Evolutionary conservation across 2,888 invertebrate species (phyloP).

Genomic region (Lasioglossum morio): DNA sequence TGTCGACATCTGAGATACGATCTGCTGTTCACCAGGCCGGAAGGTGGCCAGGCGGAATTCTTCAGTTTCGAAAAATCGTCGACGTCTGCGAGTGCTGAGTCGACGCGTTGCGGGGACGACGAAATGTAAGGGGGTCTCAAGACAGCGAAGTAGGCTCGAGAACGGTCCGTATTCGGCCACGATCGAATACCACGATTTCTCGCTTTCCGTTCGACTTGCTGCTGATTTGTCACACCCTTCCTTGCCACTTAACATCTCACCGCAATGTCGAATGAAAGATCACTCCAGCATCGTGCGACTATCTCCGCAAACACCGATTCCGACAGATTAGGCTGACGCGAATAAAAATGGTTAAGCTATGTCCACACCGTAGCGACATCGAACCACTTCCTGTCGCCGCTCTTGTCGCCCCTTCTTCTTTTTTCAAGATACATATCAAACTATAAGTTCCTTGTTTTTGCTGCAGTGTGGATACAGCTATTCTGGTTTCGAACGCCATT

Average conservation of each 20-base stretch:
- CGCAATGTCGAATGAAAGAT: conserved; percentile 25
- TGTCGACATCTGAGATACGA: conserved; percentile 49
- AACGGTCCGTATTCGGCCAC: conserved; percentile 19
- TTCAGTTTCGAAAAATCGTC: conserved; percentile 53
- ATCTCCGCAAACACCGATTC: not conserved
- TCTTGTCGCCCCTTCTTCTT: no score
- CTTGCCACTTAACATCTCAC: not conserved
- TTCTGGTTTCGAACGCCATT: no score
- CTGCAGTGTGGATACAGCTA: no score
- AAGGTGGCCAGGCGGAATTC: conserved; percentile 43
- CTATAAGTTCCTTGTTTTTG: no score
- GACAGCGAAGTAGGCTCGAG: conserved; percentile 46
- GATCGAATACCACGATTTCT: conserved; percentile 48
- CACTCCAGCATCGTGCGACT: not conserved
- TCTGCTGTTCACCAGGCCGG: conserved; percentile 44
- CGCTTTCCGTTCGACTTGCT: conserved; percentile 25
- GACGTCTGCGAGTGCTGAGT: conserved; percentile 63
- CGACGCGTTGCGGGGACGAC: conserved; percentile 44
- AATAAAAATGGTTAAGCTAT: not conserved
- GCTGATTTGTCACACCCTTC: conserved; percentile 54
- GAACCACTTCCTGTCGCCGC: not conserved
- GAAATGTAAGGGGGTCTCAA: conserved; percentile 55
- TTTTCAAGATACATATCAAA: no score
- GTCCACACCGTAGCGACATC: not conserved
- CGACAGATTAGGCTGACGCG: not conserved